phyloP scores from a whole-genome alignment of 2,113 vertebrate species.

The Pavo muticus region DNA sequence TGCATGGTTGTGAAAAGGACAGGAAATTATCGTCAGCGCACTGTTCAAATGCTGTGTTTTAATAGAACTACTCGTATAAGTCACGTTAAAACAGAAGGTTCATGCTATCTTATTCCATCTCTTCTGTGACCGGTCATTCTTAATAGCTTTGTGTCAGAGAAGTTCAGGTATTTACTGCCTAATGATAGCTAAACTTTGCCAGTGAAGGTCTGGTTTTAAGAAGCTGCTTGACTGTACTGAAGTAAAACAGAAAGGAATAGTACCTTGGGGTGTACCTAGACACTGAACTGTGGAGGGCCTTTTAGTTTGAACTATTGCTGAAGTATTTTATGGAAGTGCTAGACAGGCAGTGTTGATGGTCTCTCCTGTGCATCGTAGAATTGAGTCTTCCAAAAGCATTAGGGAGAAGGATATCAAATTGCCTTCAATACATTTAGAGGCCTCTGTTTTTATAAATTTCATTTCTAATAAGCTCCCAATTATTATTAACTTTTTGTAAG shows the following conservation, averaged over 20 bases:
- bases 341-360: not conserved
- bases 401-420: not conserved
- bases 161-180: not conserved
- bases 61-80: not conserved
- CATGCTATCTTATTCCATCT: not conserved
- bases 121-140: not conserved
- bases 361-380: not conserved
- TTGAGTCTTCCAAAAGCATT: not conserved
- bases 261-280: not conserved
- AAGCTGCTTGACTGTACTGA: not conserved
- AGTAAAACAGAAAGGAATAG: not conserved
- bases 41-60: rapidly evolving
- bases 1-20: not conserved
- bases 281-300: not conserved
- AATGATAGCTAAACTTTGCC: not conserved
- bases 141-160: not conserved
- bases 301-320: not conserved
- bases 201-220: not conserved
- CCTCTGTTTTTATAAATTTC: not conserved
- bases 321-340: not conserved
- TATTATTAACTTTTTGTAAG: not conserved
- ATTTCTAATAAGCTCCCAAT: not conserved
- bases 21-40: not conserved
- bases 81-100: not conserved
- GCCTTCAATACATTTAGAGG: not conserved